Percentiles rank a stretch among this genome's conserved stretches.
These are phyloP conservation scores for Leptobrachium leishanense DNA, from an alignment of 2,113 vertebrate species.

Conservation along the genomic window DNA sequence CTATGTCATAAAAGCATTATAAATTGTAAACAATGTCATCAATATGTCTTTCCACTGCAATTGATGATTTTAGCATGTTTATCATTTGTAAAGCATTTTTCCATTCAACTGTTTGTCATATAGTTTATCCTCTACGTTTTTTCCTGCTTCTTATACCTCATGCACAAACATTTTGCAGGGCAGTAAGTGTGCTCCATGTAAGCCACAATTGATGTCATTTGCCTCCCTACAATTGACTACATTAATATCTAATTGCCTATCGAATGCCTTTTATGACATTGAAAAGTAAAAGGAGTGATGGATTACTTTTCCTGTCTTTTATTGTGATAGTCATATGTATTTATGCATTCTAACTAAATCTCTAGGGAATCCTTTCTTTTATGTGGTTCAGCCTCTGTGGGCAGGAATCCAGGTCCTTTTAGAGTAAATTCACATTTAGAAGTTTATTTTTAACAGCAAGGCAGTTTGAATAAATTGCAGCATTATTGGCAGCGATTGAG, in stretches of 20 bases:
- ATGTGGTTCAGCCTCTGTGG: too few relatives aligned
- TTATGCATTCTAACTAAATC: too few relatives aligned
- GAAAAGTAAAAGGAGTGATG: slow-evolving; percentile 19
- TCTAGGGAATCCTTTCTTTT: too few relatives aligned
- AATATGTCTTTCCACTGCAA: slow-evolving; percentile 26
- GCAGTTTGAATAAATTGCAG: too few relatives aligned
- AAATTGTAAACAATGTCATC: slow-evolving; percentile 20
- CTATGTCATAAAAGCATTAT: slow-evolving; percentile 15
- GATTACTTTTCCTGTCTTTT: too few relatives aligned
- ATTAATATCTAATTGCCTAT: slow-evolving; percentile 23
- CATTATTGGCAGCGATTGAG: too few relatives aligned
- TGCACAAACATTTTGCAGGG: slow-evolving; percentile 26
- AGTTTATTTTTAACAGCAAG: too few relatives aligned
- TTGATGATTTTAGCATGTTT: slow-evolving; percentile 28
- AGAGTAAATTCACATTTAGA: too few relatives aligned
- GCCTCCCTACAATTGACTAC: slow-evolving; percentile 26
- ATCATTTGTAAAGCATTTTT: slow-evolving; percentile 15
- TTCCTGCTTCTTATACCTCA: slow-evolving; percentile 31
- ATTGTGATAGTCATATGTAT: too few relatives aligned
- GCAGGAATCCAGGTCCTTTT: too few relatives aligned
- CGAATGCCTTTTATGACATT: slow-evolving; percentile 1
- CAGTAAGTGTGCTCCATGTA: slow-evolving; percentile 19
- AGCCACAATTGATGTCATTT: slow-evolving; percentile 14
- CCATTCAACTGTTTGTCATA: slow-evolving; percentile 5
- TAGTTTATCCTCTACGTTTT: slow-evolving; percentile 17